Evolutionary conservation across 2,888 invertebrate genomes (phyloP).

Genomic region (Neuroscelio doddi): DNA sequence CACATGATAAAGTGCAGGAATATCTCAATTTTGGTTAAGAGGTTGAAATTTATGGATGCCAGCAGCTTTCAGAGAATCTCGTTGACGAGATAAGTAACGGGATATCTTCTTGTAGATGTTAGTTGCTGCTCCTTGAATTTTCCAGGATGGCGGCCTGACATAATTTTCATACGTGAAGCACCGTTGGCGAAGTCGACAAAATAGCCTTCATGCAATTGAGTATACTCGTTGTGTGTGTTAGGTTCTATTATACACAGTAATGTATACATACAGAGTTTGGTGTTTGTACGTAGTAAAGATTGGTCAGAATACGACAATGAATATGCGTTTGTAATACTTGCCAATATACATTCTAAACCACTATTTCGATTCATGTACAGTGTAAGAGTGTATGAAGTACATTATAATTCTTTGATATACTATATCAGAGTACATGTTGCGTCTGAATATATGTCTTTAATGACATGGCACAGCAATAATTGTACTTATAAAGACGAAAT

Average conservation of each 20-base stretch:
- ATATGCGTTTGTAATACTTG: slow-evolving; percentile 27
- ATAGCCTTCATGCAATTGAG: slow-evolving; percentile 14
- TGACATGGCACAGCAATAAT: slow-evolving; percentile 11
- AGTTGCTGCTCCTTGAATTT: slow-evolving; percentile 39
- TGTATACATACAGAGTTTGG: neutral
- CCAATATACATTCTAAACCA: slow-evolving; percentile 32
- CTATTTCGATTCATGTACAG: slow-evolving; percentile 43
- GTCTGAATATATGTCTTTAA: slow-evolving; percentile 8
- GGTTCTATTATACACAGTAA: neutral
- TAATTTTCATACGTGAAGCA: slow-evolving; percentile 35
- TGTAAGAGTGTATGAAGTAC: slow-evolving; percentile 18
- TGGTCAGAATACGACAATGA: neutral
- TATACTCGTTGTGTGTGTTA: neutral
- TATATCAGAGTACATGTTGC: slow-evolving; percentile 7
- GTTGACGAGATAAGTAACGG: slow-evolving; percentile 24
- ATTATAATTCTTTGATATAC: slow-evolving; percentile 27
- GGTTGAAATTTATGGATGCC: slow-evolving; percentile 1
- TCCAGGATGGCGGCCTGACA: slow-evolving; percentile 37
- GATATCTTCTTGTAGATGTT: slow-evolving; percentile 5
- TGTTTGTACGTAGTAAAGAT: slow-evolving; percentile 8
- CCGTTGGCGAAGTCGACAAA: slow-evolving; percentile 9
- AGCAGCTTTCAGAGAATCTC: slow-evolving; percentile 2
- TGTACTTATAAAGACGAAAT: neutral
- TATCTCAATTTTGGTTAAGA: neutral
- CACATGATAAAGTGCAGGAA: too few relatives aligned